Base-by-base conservation (phyloP, 1,140 invertebrate genomes). In the Halesus radiatus region DNA sequence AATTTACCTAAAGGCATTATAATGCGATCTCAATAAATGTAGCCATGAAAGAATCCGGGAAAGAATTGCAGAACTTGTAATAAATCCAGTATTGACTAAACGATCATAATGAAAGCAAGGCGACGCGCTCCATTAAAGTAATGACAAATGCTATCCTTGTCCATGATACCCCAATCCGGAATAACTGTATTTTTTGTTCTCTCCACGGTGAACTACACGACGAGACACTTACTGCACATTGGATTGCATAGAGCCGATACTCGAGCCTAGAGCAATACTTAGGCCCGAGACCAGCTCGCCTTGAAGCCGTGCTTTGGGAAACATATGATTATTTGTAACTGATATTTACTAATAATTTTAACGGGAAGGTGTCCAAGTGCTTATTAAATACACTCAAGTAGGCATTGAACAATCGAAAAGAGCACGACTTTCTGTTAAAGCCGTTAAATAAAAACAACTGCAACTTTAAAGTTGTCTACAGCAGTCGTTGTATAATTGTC, bases 71-170 rank as follows among this genome's bases (percentile, higher is more conserved):
- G 32, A 32, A 32, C 32, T 3, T 32, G 32, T 32, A 5, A 5
- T 32, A 6, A 32, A 7, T 32, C 32, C 32, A 32, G 32, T 32
- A 32, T 32, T 7, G 32, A 32, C 32, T 32, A 32, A 32, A 7
- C 32, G 32, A 3, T 6, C 2, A 32, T 32, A 32, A 32, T 32
- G 32, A 32, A 32, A 32, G 32, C 32, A 32, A 32, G 32, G 22
- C 10, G 54, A 58, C 18, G 54, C 20, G n/a, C 54, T 20, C n/a
- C 54, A 20, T 58, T n/a, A 58, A 58, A 20, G 54, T 58, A 58
- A 58, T n/a, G 54, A 58, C n/a, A 58, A 64, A 23, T 64, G 60
- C 60, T 64, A 64, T 64, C 60, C 60, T 64, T 64, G 60, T 64
- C 60, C 60, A 26, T 64, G 60, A 26, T 64, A 64, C 26, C 60